Evolutionary conservation across 2,113 vertebrate genomes (phyloP), one percentile per base, ranked within the genome.

Genomic region (Oreocharis arfaki): DNA sequence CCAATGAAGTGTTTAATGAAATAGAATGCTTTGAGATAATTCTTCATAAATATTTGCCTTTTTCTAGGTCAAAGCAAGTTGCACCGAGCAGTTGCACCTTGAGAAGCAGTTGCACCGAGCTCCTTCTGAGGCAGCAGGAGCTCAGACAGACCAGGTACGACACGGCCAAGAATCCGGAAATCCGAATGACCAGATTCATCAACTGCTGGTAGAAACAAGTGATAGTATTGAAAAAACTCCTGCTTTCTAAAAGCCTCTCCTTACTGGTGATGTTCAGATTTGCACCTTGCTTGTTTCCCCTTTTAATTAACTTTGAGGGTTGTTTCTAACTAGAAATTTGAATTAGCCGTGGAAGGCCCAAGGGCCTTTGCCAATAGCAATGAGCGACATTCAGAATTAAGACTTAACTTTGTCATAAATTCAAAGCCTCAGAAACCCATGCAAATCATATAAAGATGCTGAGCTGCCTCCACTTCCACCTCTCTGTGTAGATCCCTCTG

Each of bases 11-110:
- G 17, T 49, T 86, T 76, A 23, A n/a, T n/a, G n/a, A 86, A 87
- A 49, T 23, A 60, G 16, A 75, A 23, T 41, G 8, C 16, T 18
- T 30, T 13, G 26, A 44, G 22, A 6, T 23, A n/a, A 49, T 67
- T 84, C 6, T 17, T 75, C 24, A 55, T 28, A 2, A 39, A 18
- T 33, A 7, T n/a, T 88, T 93, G 19, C 69, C 83, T 76, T 85
- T 83, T 79, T 92, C 39, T 87, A 99, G 98, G 97, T 98, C 61
- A 68, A 95, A 92, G 97, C n/a, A n/a, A n/a, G n/a, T n/a, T n/a
- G n/a, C n/a, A n/a, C n/a, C n/a, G n/a, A n/a, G n/a, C n/a, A n/a
- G n/a, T n/a, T n/a, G n/a, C n/a, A 93, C 50, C 92, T 99, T 76
- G 97, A 98, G 88, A 97, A 98, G 65, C 94, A 98, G 84, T 91